Conservation (phyloP, 92 coral and sea anemone species). For the Montipora capitata region DNA sequence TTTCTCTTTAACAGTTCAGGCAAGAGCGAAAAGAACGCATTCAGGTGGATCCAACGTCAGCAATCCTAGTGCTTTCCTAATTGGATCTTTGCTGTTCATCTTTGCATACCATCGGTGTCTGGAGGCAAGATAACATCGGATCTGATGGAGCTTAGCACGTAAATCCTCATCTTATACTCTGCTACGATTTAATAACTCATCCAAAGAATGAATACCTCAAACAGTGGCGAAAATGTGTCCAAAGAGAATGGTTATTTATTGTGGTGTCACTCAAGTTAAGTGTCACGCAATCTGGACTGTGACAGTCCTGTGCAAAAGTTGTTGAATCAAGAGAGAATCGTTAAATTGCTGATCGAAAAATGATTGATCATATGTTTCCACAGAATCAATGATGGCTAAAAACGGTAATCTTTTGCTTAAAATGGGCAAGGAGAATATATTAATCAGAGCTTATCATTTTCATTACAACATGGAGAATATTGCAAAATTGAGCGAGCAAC, state of each 20-base stretch:
- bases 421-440: neutral
- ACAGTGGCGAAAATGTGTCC: neutral
- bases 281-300: neutral
- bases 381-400: neutral
- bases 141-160: neutral
- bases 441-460: neutral
- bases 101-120: slow-evolving; percentile 2
- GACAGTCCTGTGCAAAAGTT: neutral
- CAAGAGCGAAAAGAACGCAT: slow-evolving; percentile 7
- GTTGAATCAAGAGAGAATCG: neutral
- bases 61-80: slow-evolving; percentile 6
- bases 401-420: neutral
- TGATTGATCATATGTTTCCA: neutral
- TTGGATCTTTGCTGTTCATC: neutral
- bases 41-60: slow-evolving; percentile 1
- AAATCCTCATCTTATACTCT: neutral
- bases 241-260: neutral
- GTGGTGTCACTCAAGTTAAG: neutral
- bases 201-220: neutral
- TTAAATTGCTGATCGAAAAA: neutral
- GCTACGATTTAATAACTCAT: neutral
- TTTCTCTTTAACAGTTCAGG: neutral
- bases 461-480: neutral
- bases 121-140: slow-evolving; percentile 20
- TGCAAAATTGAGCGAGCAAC: neutral